Conservation (phyloP, 2,888 invertebrate species). For the Bhutanitis thaidina region DNA sequence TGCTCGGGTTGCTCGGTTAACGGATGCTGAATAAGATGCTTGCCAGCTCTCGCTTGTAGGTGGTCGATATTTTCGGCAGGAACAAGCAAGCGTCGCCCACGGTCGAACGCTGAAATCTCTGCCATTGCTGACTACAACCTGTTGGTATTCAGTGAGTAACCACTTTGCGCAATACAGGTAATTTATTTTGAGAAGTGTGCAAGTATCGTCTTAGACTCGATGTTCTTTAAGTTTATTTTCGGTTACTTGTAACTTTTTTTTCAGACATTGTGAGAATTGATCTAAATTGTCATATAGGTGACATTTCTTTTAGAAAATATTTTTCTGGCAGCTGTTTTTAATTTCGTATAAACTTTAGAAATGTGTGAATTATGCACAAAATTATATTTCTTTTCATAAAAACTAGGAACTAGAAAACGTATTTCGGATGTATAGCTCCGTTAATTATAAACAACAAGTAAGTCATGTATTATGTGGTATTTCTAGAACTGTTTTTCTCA, state of each 20-base stretch:
- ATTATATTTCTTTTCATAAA: too few relatives aligned
- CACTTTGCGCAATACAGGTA: constrained; percentile 60
- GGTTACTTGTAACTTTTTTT: constrained; percentile 5
- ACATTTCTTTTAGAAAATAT: constrained; percentile 3
- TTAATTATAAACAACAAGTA: too few relatives aligned
- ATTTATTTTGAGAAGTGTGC: constrained; percentile 44
- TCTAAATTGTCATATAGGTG: constrained; percentile 3
- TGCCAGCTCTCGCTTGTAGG: constrained; percentile 51
- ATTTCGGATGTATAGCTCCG: too few relatives aligned
- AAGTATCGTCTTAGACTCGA: constrained; percentile 6
- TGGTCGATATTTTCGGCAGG: constrained; percentile 60
- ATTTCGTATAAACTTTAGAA: too few relatives aligned
- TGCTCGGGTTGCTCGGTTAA: constrained; percentile 23
- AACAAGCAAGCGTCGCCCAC: constrained; percentile 48
- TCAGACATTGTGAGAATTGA: neutral
- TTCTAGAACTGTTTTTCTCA: too few relatives aligned
- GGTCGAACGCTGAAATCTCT: constrained; percentile 18
- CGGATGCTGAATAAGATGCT: constrained; percentile 27
- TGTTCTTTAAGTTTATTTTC: neutral
- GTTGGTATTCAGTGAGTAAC: constrained; percentile 59
- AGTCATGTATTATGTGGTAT: too few relatives aligned
- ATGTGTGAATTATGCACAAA: too few relatives aligned
- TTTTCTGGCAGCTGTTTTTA: neutral
- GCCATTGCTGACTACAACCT: constrained; percentile 45
- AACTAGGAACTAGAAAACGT: too few relatives aligned